phyloP scores from a whole-genome alignment of 2,113 vertebrate species.

The Pipa parva region DNA sequence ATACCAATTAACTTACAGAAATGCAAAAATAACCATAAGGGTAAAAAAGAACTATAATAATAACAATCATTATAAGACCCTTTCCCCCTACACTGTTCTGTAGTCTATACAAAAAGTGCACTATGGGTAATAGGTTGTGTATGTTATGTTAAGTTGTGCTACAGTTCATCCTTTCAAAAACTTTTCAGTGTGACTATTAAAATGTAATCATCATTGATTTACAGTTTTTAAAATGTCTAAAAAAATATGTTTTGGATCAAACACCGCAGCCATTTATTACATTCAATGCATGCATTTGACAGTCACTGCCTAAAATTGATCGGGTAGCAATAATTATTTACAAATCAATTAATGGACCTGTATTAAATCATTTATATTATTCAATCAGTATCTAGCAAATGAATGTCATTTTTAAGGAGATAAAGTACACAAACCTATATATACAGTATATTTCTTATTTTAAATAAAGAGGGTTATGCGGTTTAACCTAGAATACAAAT shows the following conservation, averaged over 20 bases:
- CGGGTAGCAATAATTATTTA: constrained; percentile 62
- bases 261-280: constrained; percentile 54
- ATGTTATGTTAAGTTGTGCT: no score
- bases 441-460: constrained; percentile 60
- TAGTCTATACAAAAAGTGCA: no score
- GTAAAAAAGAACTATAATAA: no score
- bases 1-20: no score
- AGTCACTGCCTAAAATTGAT: constrained; percentile 51
- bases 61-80: no score
- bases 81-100: no score
- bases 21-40: no score
- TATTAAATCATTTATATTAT: constrained; percentile 54
- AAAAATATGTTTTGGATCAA: constrained; percentile 19
- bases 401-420: constrained; percentile 52
- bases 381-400: constrained; percentile 52
- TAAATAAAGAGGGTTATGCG: constrained; percentile 53
- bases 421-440: constrained; percentile 54
- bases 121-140: no score
- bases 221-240: neutral
- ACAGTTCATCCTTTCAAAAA: no score
- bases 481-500: constrained; percentile 51
- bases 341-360: constrained; percentile 61
- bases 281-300: constrained; percentile 51
- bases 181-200: no score
- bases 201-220: neutral